Conservation (phyloP, 2,113 vertebrate species). For the Solea senegalensis region DNA sequence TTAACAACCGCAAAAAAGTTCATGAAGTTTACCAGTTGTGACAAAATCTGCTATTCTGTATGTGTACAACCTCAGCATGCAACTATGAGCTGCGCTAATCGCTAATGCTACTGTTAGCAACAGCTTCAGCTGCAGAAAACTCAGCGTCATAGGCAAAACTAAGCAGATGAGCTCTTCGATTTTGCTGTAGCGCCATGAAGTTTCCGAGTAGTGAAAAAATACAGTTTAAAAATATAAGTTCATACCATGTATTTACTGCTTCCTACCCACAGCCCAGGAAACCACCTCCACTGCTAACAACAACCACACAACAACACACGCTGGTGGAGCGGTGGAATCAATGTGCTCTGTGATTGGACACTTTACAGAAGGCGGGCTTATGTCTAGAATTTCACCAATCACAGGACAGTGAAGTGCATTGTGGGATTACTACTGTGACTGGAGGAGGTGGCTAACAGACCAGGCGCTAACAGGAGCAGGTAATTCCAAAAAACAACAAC, state of each 20-base stretch:
- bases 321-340: no score
- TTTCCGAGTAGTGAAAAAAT: no score
- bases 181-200: no score
- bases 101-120: conserved; percentile 12
- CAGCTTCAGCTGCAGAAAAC: neutral
- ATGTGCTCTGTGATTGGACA: neutral
- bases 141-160: neutral
- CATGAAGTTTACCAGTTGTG: no score
- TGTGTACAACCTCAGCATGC: conserved; percentile 5
- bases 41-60: no score
- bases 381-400: conserved; percentile 40
- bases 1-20: no score
- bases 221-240: no score
- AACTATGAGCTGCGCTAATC: conserved; percentile 37
- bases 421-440: conserved; percentile 2
- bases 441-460: neutral
- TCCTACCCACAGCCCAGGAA: no score
- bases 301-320: no score
- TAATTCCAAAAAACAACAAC: neutral
- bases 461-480: conserved; percentile 1
- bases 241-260: no score
- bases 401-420: conserved; percentile 24
- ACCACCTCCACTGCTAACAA: no score
- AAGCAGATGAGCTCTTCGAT: no score
- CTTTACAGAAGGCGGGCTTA: conserved; percentile 25